Evolutionary conservation across 2,113 vertebrate genomes (phyloP).

Genomic region (Arothron firmamentum): DNA sequence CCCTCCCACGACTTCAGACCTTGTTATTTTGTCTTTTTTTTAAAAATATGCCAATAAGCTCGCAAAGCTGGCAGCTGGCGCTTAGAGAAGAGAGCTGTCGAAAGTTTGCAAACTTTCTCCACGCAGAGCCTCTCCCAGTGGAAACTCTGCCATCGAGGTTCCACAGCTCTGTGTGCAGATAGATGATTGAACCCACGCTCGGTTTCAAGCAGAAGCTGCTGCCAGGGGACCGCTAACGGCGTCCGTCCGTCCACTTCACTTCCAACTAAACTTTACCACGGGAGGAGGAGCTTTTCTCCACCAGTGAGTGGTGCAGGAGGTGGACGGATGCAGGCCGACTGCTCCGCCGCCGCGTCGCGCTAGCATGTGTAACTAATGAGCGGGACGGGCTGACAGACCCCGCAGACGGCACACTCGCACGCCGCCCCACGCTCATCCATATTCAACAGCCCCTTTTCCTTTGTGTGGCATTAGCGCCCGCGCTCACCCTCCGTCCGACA

Average conservation of each 20-base stretch:
- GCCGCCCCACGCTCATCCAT: slow-evolving; percentile 33
- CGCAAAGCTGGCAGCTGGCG: background rate
- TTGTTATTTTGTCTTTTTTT: too few relatives aligned
- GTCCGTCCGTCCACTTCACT: slow-evolving; percentile 16
- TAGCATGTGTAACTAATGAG: slow-evolving; percentile 40
- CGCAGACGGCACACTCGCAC: slow-evolving; percentile 10
- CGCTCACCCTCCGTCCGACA: slow-evolving; percentile 16
- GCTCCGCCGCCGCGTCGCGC: background rate
- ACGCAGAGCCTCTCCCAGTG: slow-evolving; percentile 8
- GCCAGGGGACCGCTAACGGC: slow-evolving; percentile 55
- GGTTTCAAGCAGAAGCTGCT: slow-evolving; percentile 48
- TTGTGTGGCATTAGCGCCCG: slow-evolving; percentile 17
- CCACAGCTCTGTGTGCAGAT: slow-evolving; percentile 29
- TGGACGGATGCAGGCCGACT: slow-evolving; percentile 18
- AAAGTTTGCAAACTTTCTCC: slow-evolving; percentile 21
- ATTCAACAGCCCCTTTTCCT: slow-evolving; percentile 32
- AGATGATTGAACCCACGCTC: slow-evolving; percentile 54
- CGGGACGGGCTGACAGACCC: slow-evolving; percentile 27
- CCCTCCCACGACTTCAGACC: too few relatives aligned
- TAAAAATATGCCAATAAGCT: background rate
- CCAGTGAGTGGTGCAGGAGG: background rate
- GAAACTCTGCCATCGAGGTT: slow-evolving; percentile 49
- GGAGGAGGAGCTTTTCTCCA: too few relatives aligned
- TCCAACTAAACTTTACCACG: slow-evolving; percentile 30
- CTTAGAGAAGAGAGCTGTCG: background rate